phyloP scores from a whole-genome alignment of 2,888 invertebrate species.

The Caenorhabditis angaria region DNA sequence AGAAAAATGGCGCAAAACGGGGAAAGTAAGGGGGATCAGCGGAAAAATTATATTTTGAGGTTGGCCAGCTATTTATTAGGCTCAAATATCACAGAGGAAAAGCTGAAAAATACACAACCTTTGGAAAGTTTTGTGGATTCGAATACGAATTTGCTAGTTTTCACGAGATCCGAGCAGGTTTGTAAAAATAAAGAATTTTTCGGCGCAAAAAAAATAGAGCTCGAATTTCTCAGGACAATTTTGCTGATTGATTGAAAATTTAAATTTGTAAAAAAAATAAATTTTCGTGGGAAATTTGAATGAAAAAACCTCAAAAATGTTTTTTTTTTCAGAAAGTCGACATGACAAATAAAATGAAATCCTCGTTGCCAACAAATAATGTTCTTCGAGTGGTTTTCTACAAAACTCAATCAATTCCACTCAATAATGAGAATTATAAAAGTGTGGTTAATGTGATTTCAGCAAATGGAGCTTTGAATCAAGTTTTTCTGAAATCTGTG shows the following conservation, averaged over 20 bases:
- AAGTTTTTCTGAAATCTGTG: conserved; percentile 78
- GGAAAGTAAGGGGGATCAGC: conserved; percentile 32
- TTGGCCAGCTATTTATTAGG: conserved; percentile 50
- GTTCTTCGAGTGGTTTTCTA: conserved; percentile 77
- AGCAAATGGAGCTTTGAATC: conserved; percentile 77
- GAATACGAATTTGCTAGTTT: conserved; percentile 56
- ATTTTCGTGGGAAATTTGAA: too few relatives aligned
- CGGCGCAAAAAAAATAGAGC: not conserved
- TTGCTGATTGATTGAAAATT: not conserved
- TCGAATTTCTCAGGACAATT: not conserved
- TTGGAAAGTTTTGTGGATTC: conserved; percentile 65
- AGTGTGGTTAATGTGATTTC: conserved; percentile 77
- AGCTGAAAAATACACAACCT: conserved; percentile 61
- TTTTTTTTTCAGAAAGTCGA: conserved; percentile 58
- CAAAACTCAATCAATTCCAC: conserved; percentile 77
- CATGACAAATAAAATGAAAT: conserved; percentile 59
- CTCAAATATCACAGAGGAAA: conserved; percentile 59
- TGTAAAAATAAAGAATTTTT: not conserved
- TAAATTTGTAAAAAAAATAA: too few relatives aligned
- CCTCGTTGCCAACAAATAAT: conserved; percentile 15
- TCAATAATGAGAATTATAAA: conserved; percentile 78
- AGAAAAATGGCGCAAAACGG: not conserved
- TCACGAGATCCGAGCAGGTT: conserved; percentile 64
- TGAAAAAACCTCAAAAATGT: not conserved
- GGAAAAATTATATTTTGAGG: conserved; percentile 44